Evolutionary conservation across 2,113 vertebrate genomes (phyloP).

Genomic region (Kobus ellipsiprymnus): DNA sequence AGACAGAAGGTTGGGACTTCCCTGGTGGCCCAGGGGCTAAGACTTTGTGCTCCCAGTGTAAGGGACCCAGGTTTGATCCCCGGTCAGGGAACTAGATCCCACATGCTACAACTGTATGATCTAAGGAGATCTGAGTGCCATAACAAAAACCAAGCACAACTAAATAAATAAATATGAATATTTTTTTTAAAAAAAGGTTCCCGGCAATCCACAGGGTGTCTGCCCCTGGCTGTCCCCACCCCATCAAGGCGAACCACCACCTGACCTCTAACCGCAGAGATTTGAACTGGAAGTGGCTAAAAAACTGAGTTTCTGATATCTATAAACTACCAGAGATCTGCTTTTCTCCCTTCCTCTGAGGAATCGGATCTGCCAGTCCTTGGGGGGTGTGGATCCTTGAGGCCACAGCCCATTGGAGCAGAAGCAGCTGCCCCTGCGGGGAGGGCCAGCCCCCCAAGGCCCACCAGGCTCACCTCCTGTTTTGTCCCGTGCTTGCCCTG

Average conservation of each 20-base stretch:
- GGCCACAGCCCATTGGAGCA: not conserved
- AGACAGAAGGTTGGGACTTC: not conserved
- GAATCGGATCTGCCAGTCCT: not conserved
- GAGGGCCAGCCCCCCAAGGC: not conserved
- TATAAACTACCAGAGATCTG: not conserved
- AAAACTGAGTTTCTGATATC: not conserved
- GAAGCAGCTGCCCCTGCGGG: fast-evolving
- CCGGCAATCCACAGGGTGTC: fast-evolving
- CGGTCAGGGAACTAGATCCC: not conserved
- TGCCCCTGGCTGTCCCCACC: not conserved
- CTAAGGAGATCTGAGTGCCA: not conserved
- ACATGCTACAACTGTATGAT: not conserved
- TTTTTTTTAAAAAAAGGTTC: not conserved
- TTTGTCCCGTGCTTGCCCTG: not conserved
- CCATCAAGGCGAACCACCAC: not conserved
- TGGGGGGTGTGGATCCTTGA: fast-evolving
- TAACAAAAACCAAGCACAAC: not conserved
- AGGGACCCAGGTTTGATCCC: not conserved
- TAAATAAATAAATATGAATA: not conserved
- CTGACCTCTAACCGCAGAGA: not conserved
- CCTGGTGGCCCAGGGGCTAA: not conserved
- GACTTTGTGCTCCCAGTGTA: not conserved
- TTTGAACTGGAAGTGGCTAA: not conserved
- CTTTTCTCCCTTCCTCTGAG: not conserved
- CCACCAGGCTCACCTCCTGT: not conserved